phyloP scores from a whole-genome alignment of 2,113 vertebrate species.

The Psephotus haematonotus region DNA sequence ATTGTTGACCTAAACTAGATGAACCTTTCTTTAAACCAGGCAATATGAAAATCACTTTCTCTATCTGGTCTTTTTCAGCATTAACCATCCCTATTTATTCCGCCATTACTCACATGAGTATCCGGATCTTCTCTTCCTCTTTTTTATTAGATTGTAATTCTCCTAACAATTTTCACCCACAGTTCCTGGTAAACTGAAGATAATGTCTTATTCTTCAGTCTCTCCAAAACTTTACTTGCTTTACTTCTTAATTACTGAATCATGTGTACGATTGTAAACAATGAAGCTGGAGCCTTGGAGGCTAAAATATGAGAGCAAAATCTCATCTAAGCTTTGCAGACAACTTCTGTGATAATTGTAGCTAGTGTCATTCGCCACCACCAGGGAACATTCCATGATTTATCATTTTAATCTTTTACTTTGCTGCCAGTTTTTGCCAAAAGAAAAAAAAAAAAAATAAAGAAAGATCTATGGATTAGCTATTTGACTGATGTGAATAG shows the following conservation, averaged over 20 bases:
- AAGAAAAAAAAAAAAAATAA: background rate
- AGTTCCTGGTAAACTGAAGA: background rate
- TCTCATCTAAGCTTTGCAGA: background rate
- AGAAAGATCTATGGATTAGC: background rate
- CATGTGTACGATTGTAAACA: background rate
- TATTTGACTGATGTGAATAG: background rate
- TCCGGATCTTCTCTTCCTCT: background rate
- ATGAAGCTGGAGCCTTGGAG: background rate
- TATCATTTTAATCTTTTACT: background rate
- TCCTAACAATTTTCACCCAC: background rate
- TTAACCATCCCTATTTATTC: background rate
- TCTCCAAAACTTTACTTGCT: background rate
- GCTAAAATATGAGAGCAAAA: background rate
- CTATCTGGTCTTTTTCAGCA: background rate
- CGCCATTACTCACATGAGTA: too few species aligned
- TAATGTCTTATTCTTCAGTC: background rate
- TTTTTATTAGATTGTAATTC: background rate
- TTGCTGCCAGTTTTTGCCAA: background rate
- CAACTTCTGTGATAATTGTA: background rate
- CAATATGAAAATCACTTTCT: background rate
- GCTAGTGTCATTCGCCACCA: background rate
- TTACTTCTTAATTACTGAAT: background rate
- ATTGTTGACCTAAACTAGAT: background rate
- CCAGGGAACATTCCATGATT: background rate
- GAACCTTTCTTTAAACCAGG: background rate